These are phyloP conservation scores for Ondatra zibethicus DNA, from an alignment of 2,113 vertebrate genomes.

Conservation along the genomic window DNA sequence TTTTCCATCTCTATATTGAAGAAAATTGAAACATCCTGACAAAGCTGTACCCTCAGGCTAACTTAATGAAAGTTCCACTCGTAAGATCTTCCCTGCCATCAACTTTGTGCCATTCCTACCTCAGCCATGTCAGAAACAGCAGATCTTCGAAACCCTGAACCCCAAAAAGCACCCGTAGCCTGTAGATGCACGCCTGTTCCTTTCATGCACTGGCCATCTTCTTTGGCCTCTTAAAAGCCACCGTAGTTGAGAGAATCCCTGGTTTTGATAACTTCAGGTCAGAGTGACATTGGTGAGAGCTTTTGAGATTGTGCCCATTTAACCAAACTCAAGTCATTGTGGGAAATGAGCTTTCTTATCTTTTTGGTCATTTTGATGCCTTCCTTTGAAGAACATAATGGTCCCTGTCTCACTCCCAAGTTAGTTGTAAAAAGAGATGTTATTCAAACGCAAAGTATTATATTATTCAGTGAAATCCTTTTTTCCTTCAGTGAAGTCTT, in stretches of 20 bases:
- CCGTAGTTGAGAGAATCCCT: constrained; percentile 28
- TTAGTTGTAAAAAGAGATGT: constrained; percentile 45
- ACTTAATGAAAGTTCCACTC: constrained; percentile 32
- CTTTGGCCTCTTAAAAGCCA: constrained; percentile 13
- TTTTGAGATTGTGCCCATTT: constrained; percentile 54
- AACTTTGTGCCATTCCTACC: background rate
- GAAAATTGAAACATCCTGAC: constrained; percentile 41
- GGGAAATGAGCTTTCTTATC: constrained; percentile 33
- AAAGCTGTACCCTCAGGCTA: constrained; percentile 52
- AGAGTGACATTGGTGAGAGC: constrained; percentile 49
- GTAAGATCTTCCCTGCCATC: background rate
- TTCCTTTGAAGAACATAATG: constrained; percentile 62
- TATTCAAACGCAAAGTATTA: constrained; percentile 7
- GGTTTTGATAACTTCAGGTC: constrained; percentile 50
- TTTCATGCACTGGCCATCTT: background rate
- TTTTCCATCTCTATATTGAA: constrained; percentile 29
- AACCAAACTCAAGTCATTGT: constrained; percentile 9
- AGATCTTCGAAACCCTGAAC: constrained; percentile 47
- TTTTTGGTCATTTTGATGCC: constrained; percentile 48
- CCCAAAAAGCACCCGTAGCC: background rate
- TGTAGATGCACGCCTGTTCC: background rate
- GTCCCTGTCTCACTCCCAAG: constrained; percentile 10
- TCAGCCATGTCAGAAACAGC: background rate
- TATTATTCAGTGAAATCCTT: constrained; percentile 42
- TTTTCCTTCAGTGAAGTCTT: constrained; percentile 40